phyloP scores from a whole-genome alignment of 2,888 invertebrate genomes.

The Caenorhabditis sp. region DNA sequence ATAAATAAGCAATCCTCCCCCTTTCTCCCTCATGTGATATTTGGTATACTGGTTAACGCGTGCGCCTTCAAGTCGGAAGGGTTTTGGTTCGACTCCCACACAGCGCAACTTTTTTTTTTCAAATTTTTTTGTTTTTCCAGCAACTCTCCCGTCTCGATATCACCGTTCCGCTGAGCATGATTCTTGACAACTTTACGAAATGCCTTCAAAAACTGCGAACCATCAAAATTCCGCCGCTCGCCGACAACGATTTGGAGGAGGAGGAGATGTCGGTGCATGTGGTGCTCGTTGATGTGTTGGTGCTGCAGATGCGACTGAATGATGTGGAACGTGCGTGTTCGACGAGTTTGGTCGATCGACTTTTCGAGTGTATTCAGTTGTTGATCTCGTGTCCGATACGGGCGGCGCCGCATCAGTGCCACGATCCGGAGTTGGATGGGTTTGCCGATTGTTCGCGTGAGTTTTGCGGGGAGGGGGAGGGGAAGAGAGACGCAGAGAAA shows the following conservation, averaged over 20 bases:
- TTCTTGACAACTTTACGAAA: conserved; percentile 71
- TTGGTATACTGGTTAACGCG: no score
- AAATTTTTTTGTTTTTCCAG: no score
- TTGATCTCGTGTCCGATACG: conserved; percentile 70
- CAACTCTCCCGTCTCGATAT: conserved; percentile 73
- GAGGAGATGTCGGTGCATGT: conserved; percentile 78
- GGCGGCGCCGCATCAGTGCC: conserved; percentile 75
- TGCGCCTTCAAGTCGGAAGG: no score
- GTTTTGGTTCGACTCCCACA: no score
- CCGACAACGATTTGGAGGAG: conserved; percentile 60
- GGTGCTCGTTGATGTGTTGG: conserved; percentile 90
- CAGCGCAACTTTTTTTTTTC: no score
- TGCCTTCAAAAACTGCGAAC: conserved; percentile 44
- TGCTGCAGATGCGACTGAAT: conserved; percentile 91
- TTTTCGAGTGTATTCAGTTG: conserved; percentile 58
- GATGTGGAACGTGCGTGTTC: conserved; percentile 76
- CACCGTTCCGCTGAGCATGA: conserved; percentile 72
- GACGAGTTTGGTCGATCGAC: conserved; percentile 48
- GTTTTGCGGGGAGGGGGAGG: neutral
- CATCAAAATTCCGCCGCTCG: conserved; percentile 45
- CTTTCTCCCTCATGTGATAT: no score
- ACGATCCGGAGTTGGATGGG: conserved; percentile 72
- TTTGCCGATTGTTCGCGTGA: conserved; percentile 80
- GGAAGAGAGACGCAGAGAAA: no score
- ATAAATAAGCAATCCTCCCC: neutral